Base-by-base conservation (phyloP, 2,888 invertebrate genomes). In the Shargacucullia verbasci region DNA sequence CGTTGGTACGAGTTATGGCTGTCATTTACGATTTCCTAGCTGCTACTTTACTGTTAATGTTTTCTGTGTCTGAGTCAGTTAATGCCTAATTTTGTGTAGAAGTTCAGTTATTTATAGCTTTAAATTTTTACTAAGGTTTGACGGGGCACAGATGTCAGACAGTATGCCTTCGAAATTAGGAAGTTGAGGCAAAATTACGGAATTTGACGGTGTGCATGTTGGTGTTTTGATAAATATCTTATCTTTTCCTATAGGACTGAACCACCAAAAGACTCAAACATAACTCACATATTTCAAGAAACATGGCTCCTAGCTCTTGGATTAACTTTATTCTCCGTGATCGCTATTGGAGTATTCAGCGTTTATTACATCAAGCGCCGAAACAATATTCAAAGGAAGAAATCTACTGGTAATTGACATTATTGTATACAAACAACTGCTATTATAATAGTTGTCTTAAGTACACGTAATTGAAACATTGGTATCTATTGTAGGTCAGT, bases 231-330 rank as follows among this genome's bases (percentile, higher is more conserved):
- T 41, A 14, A n/a, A 12, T 20, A 12, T 4, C 0, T 31, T 1
- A 25, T 10, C 37, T 53, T 48, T 15, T n/a, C 44, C 6, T 4
- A 6, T 80, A 94, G 93, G 76, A 92, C 93, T 33, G 93, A 94
- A 81, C 92, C 93, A 13, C 93, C 93, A 33, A 90, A 91, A 67
- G 93, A 93, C 61, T 83, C 89, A n/a, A 87, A 85, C 56, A 89
- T 92, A 52, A 88, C 92, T 25, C 89, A 90, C 69, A 84, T 93
- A 73, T 84, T 94, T 63, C 90, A 90, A 79, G 93, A 94, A 73
- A 93, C 93, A 8, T 94, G 93, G 93, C 80, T 94, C 15, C 81
- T 94, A 39, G 92, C 89, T 43, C 84, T 94, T 13, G 89, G 92
- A 33, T 80, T 94, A 25, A 91, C 88, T 35, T 72, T 92, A 33